Evolutionary conservation across 2,888 invertebrate genomes (phyloP), one percentile per base, ranked within the genome.

Genomic region (Lycophotia porphyrea): DNA sequence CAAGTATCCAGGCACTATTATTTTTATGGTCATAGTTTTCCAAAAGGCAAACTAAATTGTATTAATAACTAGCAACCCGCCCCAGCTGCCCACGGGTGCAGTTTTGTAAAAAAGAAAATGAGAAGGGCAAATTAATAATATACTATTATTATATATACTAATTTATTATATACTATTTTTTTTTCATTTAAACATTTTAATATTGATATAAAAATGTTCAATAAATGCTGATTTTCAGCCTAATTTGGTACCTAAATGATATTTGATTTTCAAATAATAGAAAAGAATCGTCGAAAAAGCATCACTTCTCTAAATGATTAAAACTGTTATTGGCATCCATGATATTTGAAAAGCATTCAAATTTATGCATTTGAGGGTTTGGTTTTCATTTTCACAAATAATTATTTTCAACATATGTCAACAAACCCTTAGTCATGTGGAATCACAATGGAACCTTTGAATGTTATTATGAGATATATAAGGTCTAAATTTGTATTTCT

Each of bases 391-490:
- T 69, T 11, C 27, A 15, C 7, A 55, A 21, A 27, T 27, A 27
- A 71, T 71, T 49, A 11, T 21, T 61, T 70, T 36, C 8, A 70
- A 64, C 39, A 42, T 2, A 71, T 71, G 82, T 83, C 85, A 78
- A 74, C 64, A 73, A 85, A 73, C 70, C 70, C 67, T 82, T 71
- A 47, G 55, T 69, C 68, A 58, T 61, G 49, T 64, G 60, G 21
- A 47, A 55, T 44, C 47, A 85, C 76, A 76, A 83, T 82, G 78
- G 73, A 44, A 73, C 61, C 65, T 71, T 76, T 66, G 70, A 68
- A 72, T 76, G 63, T 69, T 78, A 64, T 64, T 42, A 60, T 74
- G 47, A 58, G 2, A 24, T 52, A 66, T 66, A 18, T n/a, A n/a
- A n/a, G n/a, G n/a, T n/a, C n/a, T n/a, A n/a, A n/a, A n/a, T 27